Conservation (phyloP, 2,113 vertebrate species). For the Lamprotornis superbus region DNA sequence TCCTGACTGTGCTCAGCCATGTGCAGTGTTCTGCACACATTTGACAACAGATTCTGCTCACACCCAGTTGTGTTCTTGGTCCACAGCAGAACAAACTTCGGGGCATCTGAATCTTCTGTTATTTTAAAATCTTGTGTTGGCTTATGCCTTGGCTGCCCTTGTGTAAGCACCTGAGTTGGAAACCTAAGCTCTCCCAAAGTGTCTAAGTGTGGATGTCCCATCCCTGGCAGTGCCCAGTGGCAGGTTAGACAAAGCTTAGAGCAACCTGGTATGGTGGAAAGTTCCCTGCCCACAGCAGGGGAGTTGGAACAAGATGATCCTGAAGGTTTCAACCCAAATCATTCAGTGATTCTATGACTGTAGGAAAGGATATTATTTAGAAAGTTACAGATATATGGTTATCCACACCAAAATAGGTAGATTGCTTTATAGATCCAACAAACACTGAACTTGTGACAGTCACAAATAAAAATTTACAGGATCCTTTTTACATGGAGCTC, state of each 20-base stretch:
- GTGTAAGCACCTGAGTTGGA: not conserved
- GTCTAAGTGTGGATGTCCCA: not conserved
- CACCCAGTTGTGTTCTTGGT: not conserved
- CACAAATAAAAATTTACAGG: not conserved
- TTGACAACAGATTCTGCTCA: constrained; percentile 1
- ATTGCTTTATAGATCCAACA: not conserved
- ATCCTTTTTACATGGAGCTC: not conserved
- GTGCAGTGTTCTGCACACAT: not conserved
- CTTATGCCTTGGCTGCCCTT: not conserved
- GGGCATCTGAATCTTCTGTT: not conserved
- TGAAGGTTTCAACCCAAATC: not conserved
- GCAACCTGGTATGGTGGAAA: not conserved
- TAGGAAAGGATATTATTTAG: not conserved
- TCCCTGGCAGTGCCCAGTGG: not conserved
- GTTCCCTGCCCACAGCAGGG: not conserved
- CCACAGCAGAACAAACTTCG: not conserved
- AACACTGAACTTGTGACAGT: not conserved
- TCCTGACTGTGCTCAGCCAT: not conserved
- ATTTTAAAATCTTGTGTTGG: not conserved
- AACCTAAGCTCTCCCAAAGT: not conserved
- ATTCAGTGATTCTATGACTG: not conserved
- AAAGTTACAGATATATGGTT: not conserved
- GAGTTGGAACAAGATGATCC: not conserved
- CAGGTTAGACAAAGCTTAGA: not conserved
- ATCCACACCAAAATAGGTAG: not conserved